phyloP scores from a whole-genome alignment of 2,888 invertebrate species.

The Tortrix viridana region DNA sequence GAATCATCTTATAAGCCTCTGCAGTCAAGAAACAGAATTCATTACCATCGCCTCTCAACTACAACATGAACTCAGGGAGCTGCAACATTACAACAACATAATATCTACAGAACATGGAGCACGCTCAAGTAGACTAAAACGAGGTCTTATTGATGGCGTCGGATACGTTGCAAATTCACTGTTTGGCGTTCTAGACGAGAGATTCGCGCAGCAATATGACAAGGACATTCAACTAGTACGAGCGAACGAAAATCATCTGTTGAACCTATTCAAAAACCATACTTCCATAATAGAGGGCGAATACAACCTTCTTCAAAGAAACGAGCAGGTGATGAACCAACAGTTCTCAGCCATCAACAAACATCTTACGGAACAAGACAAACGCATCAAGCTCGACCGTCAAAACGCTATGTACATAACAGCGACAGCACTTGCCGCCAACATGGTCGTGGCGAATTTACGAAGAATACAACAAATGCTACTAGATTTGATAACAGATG shows the following conservation, averaged over 20 bases:
- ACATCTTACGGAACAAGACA: not conserved
- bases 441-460: too few species aligned
- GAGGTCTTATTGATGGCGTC: conserved; percentile 37
- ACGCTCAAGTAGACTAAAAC: conserved; percentile 1
- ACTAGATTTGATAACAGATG: too few species aligned
- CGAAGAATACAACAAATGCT: too few species aligned
- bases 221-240: conserved; percentile 15
- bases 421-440: too few species aligned
- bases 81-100: not conserved
- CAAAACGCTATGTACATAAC: too few species aligned
- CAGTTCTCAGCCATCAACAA: not conserved
- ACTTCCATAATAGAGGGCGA: conserved; percentile 18
- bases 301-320: conserved; percentile 9
- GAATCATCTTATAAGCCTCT: not conserved
- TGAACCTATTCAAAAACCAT: not conserved
- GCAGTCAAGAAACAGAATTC: conserved; percentile 4
- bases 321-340: not conserved
- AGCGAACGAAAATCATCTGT: not conserved
- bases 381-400: too few species aligned
- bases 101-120: not conserved
- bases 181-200: conserved; percentile 39
- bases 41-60: not conserved
- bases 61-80: not conserved
- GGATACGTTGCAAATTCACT: conserved; percentile 38
- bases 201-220: conserved; percentile 37